Percentiles rank a stretch among this genome's conserved stretches.
Conservation (phyloP, 2,797 vertebrate genomes). For the Ibycter americanus region DNA sequence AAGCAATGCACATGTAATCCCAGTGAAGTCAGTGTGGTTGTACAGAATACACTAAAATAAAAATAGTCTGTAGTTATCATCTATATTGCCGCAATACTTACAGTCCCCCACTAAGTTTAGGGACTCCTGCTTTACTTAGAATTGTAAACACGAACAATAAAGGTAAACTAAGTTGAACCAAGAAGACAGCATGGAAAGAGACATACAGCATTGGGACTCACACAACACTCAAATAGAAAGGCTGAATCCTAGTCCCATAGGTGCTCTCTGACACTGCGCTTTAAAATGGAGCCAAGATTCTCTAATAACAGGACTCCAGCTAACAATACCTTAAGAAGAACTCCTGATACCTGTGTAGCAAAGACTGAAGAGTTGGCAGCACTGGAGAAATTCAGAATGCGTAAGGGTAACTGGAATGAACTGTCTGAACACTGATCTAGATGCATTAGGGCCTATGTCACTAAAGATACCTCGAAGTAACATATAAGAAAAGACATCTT, state of each 20-base stretch:
- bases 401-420: not conserved
- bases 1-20: conserved; percentile 41
- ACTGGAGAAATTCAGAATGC: not conserved
- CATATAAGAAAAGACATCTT: not conserved
- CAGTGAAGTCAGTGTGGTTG: not conserved
- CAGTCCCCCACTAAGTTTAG: not conserved
- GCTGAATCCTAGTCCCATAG: rapidly evolving
- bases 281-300: not conserved
- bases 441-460: not conserved
- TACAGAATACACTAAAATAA: not conserved
- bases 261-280: rapidly evolving
- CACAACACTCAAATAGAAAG: not conserved
- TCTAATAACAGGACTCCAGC: not conserved
- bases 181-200: not conserved
- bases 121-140: not conserved
- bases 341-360: not conserved
- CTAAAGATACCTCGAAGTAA: not conserved
- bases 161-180: not conserved
- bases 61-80: not conserved
- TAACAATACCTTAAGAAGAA: not conserved
- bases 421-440: rapidly evolving
- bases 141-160: not conserved
- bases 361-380: not conserved
- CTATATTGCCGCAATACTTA: not conserved
- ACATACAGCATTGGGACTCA: rapidly evolving